Conservation (phyloP, 2,113 vertebrate species). For the Chaetodon auriga region DNA sequence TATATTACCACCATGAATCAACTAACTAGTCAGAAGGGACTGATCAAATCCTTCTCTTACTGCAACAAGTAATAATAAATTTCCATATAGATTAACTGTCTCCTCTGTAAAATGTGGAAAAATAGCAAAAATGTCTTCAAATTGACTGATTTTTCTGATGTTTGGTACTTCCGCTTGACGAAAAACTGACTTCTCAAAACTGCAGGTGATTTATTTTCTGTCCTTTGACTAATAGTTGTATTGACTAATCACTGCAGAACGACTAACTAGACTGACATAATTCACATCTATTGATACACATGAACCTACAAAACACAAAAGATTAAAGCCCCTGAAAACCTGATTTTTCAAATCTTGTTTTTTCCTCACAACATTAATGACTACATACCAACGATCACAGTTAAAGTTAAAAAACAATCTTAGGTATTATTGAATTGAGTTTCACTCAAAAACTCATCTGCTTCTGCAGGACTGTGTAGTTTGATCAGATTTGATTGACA, state of each 20-base stretch:
- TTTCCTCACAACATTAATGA: neutral
- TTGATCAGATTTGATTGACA: constrained; percentile 3
- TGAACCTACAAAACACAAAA: constrained; percentile 2
- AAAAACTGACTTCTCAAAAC: neutral
- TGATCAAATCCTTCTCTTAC: neutral
- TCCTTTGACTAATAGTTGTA: neutral
- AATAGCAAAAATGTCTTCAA: neutral
- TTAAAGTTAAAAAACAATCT: neutral
- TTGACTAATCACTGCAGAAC: constrained; percentile 6
- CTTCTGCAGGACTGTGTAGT: neutral
- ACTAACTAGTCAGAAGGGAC: neutral
- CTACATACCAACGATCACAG: constrained; percentile 1
- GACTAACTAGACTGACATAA: constrained; percentile 8
- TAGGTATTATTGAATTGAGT: neutral
- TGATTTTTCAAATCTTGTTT: neutral
- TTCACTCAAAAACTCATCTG: neutral
- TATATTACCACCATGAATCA: neutral
- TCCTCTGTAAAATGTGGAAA: neutral
- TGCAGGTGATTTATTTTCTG: neutral
- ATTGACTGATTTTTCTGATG: neutral
- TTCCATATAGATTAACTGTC: neutral
- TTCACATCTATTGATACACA: constrained; percentile 18
- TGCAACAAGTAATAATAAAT: neutral
- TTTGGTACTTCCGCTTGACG: neutral
- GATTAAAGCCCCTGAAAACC: constrained; percentile 14